Percentiles rank a stretch among this genome's conserved stretches.
Conservation (phyloP, 1,140 invertebrate species). For the Protaetia brevitarsis region DNA sequence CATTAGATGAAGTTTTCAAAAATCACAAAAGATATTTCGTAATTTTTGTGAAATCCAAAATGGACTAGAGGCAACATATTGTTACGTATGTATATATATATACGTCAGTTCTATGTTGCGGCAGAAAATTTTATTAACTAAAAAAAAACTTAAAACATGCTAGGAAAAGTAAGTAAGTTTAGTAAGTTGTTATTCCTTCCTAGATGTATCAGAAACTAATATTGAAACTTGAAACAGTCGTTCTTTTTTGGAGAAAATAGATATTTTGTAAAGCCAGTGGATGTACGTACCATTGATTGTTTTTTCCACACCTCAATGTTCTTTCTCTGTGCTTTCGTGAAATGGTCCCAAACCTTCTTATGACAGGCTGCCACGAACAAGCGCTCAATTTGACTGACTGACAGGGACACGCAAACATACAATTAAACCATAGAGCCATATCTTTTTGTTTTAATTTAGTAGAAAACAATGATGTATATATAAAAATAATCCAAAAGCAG, state of each 20-base stretch:
- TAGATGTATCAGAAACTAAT: too few relatives aligned
- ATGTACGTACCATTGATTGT: slow-evolving; percentile 87
- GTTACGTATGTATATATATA: too few relatives aligned
- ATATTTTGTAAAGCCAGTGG: slow-evolving; percentile 34
- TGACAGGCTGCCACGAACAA: slow-evolving; percentile 90
- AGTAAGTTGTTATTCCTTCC: too few relatives aligned
- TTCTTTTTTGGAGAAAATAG: not conserved
- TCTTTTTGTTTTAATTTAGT: not conserved
- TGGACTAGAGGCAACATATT: too few relatives aligned
- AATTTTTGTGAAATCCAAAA: not conserved
- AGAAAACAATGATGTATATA: not conserved
- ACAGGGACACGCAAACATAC: slow-evolving; percentile 51
- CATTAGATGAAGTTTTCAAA: not conserved
- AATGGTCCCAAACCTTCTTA: slow-evolving; percentile 99
- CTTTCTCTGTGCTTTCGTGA: slow-evolving; percentile 97
- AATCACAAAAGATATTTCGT: not conserved
- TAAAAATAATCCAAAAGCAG: slow-evolving; percentile 14
- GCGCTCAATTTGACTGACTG: slow-evolving; percentile 97
- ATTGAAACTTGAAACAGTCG: not conserved
- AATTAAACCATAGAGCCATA: slow-evolving; percentile 34
- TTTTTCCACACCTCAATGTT: slow-evolving; percentile 98
- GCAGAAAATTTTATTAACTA: too few relatives aligned
- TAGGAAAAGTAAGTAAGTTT: too few relatives aligned
- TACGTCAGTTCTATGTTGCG: too few relatives aligned
- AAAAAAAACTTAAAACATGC: too few relatives aligned